Conservation (phyloP, 2,113 vertebrate species). For the Polypterus senegalus region DNA sequence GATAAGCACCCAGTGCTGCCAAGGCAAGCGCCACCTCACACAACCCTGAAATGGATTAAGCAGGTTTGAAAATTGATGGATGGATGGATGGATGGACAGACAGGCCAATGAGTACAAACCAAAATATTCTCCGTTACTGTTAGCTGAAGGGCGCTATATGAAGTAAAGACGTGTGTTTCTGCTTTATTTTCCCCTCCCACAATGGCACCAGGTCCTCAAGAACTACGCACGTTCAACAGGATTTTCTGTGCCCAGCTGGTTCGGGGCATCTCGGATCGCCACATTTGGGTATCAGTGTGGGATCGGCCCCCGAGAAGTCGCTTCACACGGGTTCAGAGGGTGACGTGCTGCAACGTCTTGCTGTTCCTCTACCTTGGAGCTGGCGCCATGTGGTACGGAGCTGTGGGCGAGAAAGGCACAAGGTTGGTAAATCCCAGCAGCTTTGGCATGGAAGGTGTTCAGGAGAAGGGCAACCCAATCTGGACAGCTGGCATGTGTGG, state of each 20-base stretch:
- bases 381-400: slow-evolving; percentile 52
- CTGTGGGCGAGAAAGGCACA: slow-evolving; percentile 28
- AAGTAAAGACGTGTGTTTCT: too few relatives aligned
- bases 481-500: too few relatives aligned
- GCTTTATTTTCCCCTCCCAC: neutral
- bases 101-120: too few relatives aligned
- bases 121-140: too few relatives aligned
- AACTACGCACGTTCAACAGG: slow-evolving; percentile 40
- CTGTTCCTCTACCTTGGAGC: slow-evolving; percentile 52
- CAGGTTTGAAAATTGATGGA: too few relatives aligned
- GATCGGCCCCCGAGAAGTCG: slow-evolving; percentile 42
- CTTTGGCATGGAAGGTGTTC: too few relatives aligned
- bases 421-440: slow-evolving; percentile 29
- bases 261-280: slow-evolving; percentile 50
- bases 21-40: too few relatives aligned
- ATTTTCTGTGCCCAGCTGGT: slow-evolving; percentile 47
- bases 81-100: too few relatives aligned
- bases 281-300: slow-evolving; percentile 62
- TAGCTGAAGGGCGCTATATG: too few relatives aligned
- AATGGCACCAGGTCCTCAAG: slow-evolving; percentile 44
- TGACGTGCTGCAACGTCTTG: slow-evolving; percentile 44
- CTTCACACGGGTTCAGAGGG: slow-evolving; percentile 57
- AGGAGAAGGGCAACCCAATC: too few relatives aligned
- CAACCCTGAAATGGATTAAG: too few relatives aligned
- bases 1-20: too few relatives aligned